phyloP scores from a whole-genome alignment of 2,888 invertebrate genomes.

The Watsonalla cultraria region DNA sequence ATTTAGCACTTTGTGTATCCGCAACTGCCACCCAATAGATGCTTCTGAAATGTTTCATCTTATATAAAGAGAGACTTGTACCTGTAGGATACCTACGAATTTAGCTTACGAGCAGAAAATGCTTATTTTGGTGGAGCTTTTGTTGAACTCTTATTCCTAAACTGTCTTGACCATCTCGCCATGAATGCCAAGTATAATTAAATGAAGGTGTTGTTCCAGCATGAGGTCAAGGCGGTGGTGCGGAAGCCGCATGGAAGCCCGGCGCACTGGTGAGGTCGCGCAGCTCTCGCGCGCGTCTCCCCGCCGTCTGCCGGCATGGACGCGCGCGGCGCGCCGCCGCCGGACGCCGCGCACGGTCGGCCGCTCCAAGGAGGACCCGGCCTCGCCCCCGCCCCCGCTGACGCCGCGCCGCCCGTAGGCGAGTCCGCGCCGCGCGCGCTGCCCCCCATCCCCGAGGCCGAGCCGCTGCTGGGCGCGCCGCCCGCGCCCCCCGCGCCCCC shows the following conservation, averaged over 20 bases:
- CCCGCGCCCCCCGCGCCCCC: slow-evolving; percentile 18
- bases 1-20: slow-evolving; percentile 53
- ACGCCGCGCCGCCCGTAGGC: slow-evolving; percentile 47
- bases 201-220: slow-evolving; percentile 46
- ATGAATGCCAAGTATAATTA: not conserved
- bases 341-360: slow-evolving; percentile 58
- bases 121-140: too few species aligned
- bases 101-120: too few species aligned
- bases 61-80: slow-evolving; percentile 9
- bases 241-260: slow-evolving; percentile 74
- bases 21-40: slow-evolving; percentile 29
- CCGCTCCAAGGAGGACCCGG: slow-evolving; percentile 70
- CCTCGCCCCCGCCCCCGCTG: slow-evolving; percentile 51
- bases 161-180: too few species aligned
- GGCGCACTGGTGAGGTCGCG: slow-evolving; percentile 65
- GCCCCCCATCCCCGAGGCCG: slow-evolving; percentile 62
- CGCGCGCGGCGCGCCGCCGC: slow-evolving; percentile 64
- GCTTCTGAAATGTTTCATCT: slow-evolving; percentile 7
- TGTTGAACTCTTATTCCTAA: too few species aligned
- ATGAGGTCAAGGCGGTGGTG: slow-evolving; percentile 74
- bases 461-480: slow-evolving; percentile 50
- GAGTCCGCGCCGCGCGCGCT: slow-evolving; percentile 57
- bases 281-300: slow-evolving; percentile 61
- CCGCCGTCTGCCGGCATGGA: slow-evolving; percentile 68
- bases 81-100: not conserved